Conservation (phyloP, 2,797 vertebrate species). For the Dromococcyx pavoninus region DNA sequence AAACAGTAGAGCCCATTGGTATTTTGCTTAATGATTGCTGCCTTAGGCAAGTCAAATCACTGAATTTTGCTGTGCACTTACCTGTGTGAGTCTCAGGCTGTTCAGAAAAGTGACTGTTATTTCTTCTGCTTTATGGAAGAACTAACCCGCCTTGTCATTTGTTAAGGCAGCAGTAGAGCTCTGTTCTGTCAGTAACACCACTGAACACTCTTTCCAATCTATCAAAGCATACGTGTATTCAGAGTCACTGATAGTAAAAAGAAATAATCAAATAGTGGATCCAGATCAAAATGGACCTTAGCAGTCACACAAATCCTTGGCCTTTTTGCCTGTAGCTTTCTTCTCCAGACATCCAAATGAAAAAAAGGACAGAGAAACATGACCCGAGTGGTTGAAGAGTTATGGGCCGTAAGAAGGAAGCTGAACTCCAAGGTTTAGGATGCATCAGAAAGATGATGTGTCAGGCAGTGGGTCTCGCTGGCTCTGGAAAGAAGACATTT, state of each 20-base stretch:
- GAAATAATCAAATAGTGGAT: not conserved
- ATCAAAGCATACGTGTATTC: accelerated
- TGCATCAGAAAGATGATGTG: not conserved
- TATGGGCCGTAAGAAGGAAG: not conserved
- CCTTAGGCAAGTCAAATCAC: not conserved
- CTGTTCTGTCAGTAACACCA: not conserved
- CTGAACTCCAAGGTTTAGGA: not conserved
- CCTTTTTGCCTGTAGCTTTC: not conserved
- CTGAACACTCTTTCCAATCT: not conserved
- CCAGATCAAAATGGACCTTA: not conserved
- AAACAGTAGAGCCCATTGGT: not conserved
- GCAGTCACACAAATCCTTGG: not conserved
- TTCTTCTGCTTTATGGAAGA: not conserved
- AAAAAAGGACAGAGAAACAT: not conserved
- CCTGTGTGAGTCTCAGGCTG: not conserved
- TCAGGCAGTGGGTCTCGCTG: not conserved
- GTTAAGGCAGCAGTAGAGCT: not conserved
- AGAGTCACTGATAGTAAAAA: not conserved
- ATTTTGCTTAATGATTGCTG: not conserved
- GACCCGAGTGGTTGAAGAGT: not conserved
- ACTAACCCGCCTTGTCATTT: not conserved
- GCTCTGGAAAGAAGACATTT: not conserved
- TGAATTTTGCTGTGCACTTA: not conserved
- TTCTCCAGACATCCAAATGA: not conserved
- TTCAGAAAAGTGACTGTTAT: not conserved